Percentiles rank a stretch among this genome's conserved stretches.
Evolutionary conservation across 2,113 vertebrate species (phyloP).

Genomic region (Xenus cinereus): DNA sequence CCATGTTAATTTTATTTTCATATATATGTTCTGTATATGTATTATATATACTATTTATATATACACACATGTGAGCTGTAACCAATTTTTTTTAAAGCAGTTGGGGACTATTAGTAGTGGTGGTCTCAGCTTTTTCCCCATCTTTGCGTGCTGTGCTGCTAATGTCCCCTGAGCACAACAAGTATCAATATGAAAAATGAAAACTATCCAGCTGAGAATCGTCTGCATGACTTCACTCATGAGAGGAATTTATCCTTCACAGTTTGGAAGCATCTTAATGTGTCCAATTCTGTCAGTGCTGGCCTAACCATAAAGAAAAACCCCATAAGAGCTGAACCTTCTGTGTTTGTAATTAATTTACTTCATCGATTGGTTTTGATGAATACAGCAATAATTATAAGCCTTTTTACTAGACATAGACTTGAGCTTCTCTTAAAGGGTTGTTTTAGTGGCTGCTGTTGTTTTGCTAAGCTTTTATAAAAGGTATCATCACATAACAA

Average conservation of each 20-base stretch:
- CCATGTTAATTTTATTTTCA: neutral
- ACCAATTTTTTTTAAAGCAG: neutral
- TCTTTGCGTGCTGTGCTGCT: neutral
- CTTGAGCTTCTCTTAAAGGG: neutral
- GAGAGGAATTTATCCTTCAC: neutral
- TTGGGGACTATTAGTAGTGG: neutral
- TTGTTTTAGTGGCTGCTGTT: neutral
- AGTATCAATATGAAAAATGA: neutral
- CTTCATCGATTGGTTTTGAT: neutral
- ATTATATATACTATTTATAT: neutral
- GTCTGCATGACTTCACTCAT: neutral
- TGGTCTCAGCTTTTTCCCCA: neutral
- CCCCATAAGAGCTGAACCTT: neutral
- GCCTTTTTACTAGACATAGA: neutral
- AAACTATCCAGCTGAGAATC: neutral
- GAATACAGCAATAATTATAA: neutral
- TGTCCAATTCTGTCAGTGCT: neutral
- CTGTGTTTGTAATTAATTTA: neutral
- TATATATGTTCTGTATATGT: neutral
- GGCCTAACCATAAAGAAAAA: neutral
- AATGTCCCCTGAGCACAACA: neutral
- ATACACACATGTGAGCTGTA: fast-evolving
- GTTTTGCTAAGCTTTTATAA: neutral
- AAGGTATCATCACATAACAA: neutral
- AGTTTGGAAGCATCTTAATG: neutral